Evolutionary conservation across 2,113 vertebrate species (phyloP).

Genomic region (Crotalus helleri): DNA sequence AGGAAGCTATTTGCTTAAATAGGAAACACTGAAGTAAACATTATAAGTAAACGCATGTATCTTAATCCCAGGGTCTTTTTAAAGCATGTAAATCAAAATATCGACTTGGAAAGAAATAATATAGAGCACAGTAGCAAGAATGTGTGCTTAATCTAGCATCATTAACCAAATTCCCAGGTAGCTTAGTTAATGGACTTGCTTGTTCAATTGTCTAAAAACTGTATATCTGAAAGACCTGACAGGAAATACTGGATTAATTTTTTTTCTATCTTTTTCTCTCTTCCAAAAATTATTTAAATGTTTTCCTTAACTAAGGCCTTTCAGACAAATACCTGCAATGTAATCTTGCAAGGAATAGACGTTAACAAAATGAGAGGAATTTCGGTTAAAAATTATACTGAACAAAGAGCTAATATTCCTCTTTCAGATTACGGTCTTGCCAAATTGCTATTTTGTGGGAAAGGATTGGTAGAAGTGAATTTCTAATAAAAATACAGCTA

Average conservation of each 20-base stretch:
- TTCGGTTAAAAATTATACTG: not conserved
- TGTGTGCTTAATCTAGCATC: not conserved
- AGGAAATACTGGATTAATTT: not conserved
- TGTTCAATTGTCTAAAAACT: not conserved
- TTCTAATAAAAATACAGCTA: not conserved
- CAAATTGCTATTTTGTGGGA: not conserved
- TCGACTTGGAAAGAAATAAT: not conserved
- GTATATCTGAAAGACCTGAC: not conserved
- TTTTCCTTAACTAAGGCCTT: not conserved
- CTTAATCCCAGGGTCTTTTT: not conserved
- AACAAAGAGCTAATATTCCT: not conserved
- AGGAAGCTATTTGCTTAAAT: not conserved
- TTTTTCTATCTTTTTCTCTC: not conserved
- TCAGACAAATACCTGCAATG: not conserved
- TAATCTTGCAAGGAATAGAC: not conserved
- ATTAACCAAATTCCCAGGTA: not conserved
- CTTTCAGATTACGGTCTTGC: not conserved
- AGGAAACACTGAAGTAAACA: not conserved
- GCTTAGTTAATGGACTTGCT: not conserved
- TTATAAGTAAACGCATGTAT: not conserved
- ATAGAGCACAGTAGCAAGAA: not conserved
- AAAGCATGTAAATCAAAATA: not conserved
- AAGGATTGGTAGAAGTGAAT: not conserved
- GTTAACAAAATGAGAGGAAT: not conserved
- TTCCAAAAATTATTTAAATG: not conserved